Evolutionary conservation across 2,797 vertebrate genomes (phyloP).

Genomic region (Falco concolor): DNA sequence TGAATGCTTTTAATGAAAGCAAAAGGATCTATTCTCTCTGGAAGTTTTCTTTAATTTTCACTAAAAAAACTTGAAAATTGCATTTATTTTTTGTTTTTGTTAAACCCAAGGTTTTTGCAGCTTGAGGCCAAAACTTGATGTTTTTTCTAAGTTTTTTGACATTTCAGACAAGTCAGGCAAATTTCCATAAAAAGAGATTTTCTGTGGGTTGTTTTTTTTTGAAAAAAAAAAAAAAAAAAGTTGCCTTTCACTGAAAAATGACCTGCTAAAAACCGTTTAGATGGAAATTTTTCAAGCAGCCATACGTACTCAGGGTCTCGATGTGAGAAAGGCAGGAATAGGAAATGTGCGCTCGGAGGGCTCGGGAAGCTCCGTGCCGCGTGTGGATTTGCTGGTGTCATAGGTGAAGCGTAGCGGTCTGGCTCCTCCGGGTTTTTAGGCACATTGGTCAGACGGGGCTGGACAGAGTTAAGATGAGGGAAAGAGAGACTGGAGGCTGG

Average conservation of each 20-base stretch:
- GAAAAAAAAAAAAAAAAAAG: neutral
- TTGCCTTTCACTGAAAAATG: constrained; percentile 7
- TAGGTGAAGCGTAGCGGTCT: neutral
- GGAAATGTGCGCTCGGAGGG: neutral
- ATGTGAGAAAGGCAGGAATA: neutral
- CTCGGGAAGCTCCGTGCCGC: neutral
- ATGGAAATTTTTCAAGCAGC: neutral
- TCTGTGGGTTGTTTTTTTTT: neutral
- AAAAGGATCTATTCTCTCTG: neutral
- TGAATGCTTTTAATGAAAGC: neutral
- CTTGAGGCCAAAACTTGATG: neutral
- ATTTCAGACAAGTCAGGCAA: neutral
- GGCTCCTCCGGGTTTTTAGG: neutral
- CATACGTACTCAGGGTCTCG: rapidly evolving
- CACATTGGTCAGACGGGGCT: neutral
- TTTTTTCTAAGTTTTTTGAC: neutral
- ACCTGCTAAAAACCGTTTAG: neutral
- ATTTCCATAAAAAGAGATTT: neutral
- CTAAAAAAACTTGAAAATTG: neutral
- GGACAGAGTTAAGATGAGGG: neutral
- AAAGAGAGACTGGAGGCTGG: neutral
- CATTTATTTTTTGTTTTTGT: neutral
- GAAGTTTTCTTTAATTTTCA: neutral
- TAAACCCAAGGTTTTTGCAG: neutral
- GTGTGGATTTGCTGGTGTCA: neutral